These are phyloP conservation scores for Cactoblastis cactorum DNA, from an alignment of 2,888 invertebrate genomes.

Conservation along the genomic window DNA sequence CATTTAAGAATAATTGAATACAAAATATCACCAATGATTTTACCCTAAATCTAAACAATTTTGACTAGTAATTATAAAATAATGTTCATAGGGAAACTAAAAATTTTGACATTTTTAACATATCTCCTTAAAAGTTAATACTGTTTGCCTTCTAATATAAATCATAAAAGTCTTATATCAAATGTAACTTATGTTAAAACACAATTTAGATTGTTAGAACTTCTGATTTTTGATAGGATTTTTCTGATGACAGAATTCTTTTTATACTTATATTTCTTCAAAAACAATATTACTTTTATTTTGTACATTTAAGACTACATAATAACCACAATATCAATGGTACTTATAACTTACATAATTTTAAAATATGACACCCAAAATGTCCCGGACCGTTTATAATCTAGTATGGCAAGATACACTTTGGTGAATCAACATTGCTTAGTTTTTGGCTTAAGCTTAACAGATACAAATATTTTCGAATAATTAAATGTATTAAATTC, in stretches of 20 bases:
- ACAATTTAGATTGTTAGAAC: too few relatives aligned
- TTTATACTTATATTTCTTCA: neutral
- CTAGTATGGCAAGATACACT: slow-evolving; percentile 77
- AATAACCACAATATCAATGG: neutral
- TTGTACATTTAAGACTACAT: slow-evolving; percentile 2
- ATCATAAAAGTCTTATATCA: too few relatives aligned
- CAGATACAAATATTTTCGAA: slow-evolving; percentile 24
- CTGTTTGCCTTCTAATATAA: too few relatives aligned
- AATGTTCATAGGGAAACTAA: neutral
- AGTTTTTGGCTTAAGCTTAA: slow-evolving; percentile 44
- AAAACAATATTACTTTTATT: slow-evolving; percentile 7
- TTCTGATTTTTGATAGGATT: neutral
- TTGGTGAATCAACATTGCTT: slow-evolving; percentile 62
- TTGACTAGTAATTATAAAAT: slow-evolving; percentile 1
- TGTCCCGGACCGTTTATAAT: slow-evolving; percentile 47
- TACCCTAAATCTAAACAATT: slow-evolving; percentile 3
- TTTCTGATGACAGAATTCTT: neutral
- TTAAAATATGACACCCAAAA: slow-evolving; percentile 29
- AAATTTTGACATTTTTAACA: neutral
- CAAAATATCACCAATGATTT: neutral
- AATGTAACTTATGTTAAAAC: too few relatives aligned
- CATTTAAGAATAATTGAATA: neutral
- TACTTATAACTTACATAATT: neutral
- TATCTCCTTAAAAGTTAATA: neutral
- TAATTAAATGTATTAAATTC: slow-evolving; percentile 11